phyloP scores from a whole-genome alignment of 2,888 invertebrate genomes.

The Eugnorisma glareosa region DNA sequence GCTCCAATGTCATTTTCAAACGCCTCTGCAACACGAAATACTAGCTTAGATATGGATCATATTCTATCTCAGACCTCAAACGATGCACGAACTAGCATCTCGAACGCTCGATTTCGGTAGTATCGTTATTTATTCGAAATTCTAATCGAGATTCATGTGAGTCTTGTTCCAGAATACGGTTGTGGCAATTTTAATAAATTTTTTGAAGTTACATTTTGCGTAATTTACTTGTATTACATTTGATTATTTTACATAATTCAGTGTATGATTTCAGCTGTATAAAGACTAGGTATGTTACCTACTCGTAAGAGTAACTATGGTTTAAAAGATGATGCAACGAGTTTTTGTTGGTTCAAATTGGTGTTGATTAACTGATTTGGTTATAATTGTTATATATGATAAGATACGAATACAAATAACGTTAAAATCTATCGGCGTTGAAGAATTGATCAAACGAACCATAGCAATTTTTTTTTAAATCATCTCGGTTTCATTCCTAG shows the following conservation, averaged over 20 bases:
- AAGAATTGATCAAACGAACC: neutral
- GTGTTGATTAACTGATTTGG: neutral
- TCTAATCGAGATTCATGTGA: neutral
- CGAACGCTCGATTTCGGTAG: too few relatives aligned
- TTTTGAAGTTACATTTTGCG: neutral
- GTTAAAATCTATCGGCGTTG: neutral
- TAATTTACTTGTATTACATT: slow-evolving; percentile 7
- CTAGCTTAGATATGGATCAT: neutral
- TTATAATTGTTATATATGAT: too few relatives aligned
- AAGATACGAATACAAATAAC: neutral
- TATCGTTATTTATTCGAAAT: too few relatives aligned
- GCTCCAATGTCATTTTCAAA: slow-evolving; percentile 34
- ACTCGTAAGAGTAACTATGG: neutral
- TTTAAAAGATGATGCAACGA: neutral
- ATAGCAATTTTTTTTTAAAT: neutral
- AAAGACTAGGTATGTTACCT: slow-evolving; percentile 14
- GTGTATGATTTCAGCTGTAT: slow-evolving; percentile 36
- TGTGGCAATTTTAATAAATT: neutral
- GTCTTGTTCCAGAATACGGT: neutral
- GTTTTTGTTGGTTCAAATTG: neutral
- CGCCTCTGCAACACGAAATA: neutral
- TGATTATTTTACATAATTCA: slow-evolving; percentile 20
- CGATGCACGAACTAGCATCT: neutral
- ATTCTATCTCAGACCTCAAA: neutral
- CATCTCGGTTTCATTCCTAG: neutral